Conservation (phyloP, 2,113 vertebrate genomes). For the Sebastes schlegelii region DNA sequence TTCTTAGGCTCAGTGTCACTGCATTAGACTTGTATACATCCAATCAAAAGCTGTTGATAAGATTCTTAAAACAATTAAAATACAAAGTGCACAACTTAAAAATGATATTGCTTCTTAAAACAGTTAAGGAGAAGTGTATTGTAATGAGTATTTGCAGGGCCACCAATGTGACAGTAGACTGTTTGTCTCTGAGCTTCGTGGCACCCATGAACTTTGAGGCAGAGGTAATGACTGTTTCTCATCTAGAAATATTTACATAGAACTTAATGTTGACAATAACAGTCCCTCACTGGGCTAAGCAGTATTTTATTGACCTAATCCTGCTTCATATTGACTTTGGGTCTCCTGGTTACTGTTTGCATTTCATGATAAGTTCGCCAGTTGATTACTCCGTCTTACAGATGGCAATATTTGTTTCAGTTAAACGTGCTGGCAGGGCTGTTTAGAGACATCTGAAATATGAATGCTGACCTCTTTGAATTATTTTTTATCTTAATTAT, state of each 20-base stretch:
- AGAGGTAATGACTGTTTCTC: background rate
- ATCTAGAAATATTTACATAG: background rate
- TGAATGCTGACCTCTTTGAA: background rate
- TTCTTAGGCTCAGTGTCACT: too few species aligned
- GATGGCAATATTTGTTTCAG: conserved; percentile 49
- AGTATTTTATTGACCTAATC: conserved; percentile 22
- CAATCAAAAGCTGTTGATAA: too few species aligned
- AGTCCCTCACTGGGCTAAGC: background rate
- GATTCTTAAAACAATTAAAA: too few species aligned
- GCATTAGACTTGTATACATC: too few species aligned
- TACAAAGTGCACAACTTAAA: too few species aligned
- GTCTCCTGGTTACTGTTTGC: conserved; percentile 50
- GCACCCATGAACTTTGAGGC: background rate
- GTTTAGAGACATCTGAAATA: background rate
- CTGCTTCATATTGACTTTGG: conserved; percentile 5
- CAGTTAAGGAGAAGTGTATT: too few species aligned
- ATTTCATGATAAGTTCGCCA: conserved; percentile 16
- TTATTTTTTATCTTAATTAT: background rate
- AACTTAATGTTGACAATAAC: background rate
- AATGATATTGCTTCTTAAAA: too few species aligned
- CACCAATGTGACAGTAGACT: background rate
- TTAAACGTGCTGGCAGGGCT: background rate
- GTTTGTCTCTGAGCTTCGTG: background rate
- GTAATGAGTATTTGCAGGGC: background rate
- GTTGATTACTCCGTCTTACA: conserved; percentile 28